Evolutionary conservation across 2,888 invertebrate species (phyloP), one percentile per base, ranked within the genome.

Genomic region (Synanthedon tipuliformis): DNA sequence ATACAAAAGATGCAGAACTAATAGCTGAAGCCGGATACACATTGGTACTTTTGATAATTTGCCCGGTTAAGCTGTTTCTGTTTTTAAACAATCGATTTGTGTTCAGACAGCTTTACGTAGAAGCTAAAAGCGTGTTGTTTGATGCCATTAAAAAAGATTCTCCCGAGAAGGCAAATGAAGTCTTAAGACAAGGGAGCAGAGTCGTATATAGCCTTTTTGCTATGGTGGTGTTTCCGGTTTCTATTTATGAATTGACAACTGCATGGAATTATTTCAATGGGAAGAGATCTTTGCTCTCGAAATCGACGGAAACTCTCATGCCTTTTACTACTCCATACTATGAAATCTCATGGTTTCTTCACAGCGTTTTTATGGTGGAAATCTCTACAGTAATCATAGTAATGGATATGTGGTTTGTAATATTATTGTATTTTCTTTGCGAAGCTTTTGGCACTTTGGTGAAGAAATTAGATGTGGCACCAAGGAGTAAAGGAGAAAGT

Each of bases 371-470:
- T 55, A 55, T 83, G 13, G 58, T 69, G 5, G 61, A 71, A 54
- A 62, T 73, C 15, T 55, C 68, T 0, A 66, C 69, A 7, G 68
- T 68, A 0, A 63, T 73, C 8, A 57, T 75, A 3, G 52, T 65
- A 0, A 55, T 70, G 13, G 81, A 83, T 52, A 61, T 79, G 57
- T 84, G 81, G 79, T 81, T 78, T 51, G 65, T 77, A 15, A 41
- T 77, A 1, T 51, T 78, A 0, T 63, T 75, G 55, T 68, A 63
- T 50, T 72, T 78, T 40, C 67, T 75, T 34, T 73, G 76, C 52
- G 56, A 59, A 8, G 67, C 77, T 0, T 63, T 62, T 52, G 74
- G 79, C 12, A 64, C 68, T 52, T 61, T 72, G n/a, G 58, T 59
- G 1, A 64, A 67, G 41, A 55, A 61, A 3, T 57, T 84, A 50